These are phyloP conservation scores for Nomada ferruginata DNA, from an alignment of 2,888 invertebrate genomes.

Conservation along the genomic window DNA sequence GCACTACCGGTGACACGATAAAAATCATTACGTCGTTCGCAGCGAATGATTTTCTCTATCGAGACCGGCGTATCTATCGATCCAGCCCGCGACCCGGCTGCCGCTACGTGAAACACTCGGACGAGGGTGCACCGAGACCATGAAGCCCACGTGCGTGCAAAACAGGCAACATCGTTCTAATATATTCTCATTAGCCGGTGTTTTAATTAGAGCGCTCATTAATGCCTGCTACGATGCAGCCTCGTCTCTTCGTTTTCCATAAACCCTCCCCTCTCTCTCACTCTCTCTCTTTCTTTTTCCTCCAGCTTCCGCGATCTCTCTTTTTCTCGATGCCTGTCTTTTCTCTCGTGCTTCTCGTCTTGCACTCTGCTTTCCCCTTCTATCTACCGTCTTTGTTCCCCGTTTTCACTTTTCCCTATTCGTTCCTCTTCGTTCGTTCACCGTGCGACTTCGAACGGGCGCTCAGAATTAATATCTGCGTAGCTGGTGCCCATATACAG, in stretches of 20 bases:
- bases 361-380: background rate
- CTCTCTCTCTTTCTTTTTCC: conserved; percentile 1
- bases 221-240: conserved; percentile 73
- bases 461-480: conserved; percentile 65
- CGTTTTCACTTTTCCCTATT: background rate
- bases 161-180: conserved; percentile 77
- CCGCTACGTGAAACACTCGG: conserved; percentile 19
- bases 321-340: conserved; percentile 3
- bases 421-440: conserved; percentile 14
- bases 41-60: conserved; percentile 61
- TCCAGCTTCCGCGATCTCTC: background rate
- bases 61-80: conserved; percentile 55
- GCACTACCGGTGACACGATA: conserved; percentile 35
- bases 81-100: conserved; percentile 35
- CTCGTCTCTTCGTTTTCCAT: conserved; percentile 48
- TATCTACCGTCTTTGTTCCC: background rate
- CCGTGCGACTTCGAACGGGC: conserved; percentile 18
- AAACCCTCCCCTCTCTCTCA: background rate
- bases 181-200: conserved; percentile 81
- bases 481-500: conserved; percentile 6
- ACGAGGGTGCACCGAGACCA: conserved; percentile 21
- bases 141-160: conserved; percentile 71
- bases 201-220: conserved; percentile 82
- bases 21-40: conserved; percentile 47
- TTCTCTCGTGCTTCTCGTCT: background rate